Base-by-base conservation (phyloP, 1,140 invertebrate species). In the Pachyrhynchus sulphureomaculatus region DNA sequence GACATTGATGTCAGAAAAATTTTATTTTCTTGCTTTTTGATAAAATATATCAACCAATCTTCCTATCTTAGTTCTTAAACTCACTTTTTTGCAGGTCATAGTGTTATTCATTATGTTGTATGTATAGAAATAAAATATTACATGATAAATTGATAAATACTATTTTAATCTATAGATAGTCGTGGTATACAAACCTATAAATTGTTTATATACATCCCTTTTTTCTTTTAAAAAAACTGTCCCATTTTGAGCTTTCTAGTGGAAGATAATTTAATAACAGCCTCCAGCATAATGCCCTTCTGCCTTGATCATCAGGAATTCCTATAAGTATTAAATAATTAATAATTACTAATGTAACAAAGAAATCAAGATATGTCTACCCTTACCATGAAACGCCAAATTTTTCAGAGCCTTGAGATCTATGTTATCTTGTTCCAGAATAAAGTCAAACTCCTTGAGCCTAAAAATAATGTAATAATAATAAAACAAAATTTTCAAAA, bases 221-320 rank as follows among this genome's bases (percentile, higher is more conserved):
- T 92, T 91, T 56, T 86, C 82, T 12, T 75, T 68, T 3, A 94
- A 74, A 26, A 26, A 84, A 84, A 64, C 84, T 74, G 5, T 82
- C 76, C 87, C 90, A 91, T 55, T 77, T 82, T 32, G 74, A 75
- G 62, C 81, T 85, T 36, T 84, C 81, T 8, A 81, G 68, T 2
- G 91, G 90, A 49, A 95, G 77, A 76, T 94, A 95, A 70, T 91
- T 89, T 4, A 95, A 79, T 34, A 95, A 74, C 8, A 94, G 76
- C 74, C 88, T 90, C 92, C 92, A 95, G 62, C 90, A 90, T 10
- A 91, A 69, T 1, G 90, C 81, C 51, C 91, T 78, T 41, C 88
- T 78, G 0, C 89, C 88, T 62, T 86, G 84, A 68, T 90, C 88
- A 73, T 95, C 91, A 15, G 91, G 91, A 55, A 93, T 87, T 45